Conservation (phyloP, 2,113 vertebrate species). For the Peucedramus taeniatus region DNA sequence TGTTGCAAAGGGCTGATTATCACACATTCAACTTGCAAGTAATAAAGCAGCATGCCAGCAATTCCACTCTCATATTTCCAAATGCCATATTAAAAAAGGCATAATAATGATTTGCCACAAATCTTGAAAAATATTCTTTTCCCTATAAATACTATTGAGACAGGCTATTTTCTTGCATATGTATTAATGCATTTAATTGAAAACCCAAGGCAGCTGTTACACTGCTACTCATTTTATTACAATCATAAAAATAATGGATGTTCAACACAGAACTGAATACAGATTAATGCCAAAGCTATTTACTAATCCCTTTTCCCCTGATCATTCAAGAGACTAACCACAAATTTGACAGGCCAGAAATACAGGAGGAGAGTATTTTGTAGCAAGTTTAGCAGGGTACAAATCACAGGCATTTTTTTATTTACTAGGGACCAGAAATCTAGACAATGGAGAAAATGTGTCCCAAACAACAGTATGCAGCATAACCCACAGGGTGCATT, state of each 20-base stretch:
- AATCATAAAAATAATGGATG: conserved; percentile 50
- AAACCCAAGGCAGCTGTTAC: conserved; percentile 42
- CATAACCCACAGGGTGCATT: neutral
- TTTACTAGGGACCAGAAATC: neutral
- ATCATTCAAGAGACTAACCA: neutral
- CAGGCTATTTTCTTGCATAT: conserved; percentile 17
- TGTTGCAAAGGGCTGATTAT: conserved; percentile 4
- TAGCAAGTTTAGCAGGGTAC: neutral
- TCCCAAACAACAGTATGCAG: neutral
- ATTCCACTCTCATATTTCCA: neutral
- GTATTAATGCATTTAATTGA: conserved; percentile 51
- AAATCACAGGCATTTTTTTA: neutral
- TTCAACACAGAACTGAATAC: conserved; percentile 17
- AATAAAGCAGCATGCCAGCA: conserved; percentile 32
- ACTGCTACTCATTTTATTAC: conserved; percentile 23
- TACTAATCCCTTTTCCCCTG: conserved; percentile 14
- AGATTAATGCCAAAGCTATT: conserved; percentile 37
- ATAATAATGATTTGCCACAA: neutral
- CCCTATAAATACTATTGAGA: conserved; percentile 24
- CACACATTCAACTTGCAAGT: neutral
- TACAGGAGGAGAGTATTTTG: neutral
- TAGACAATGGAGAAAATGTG: neutral
- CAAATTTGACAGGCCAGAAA: neutral
- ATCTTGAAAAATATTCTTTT: conserved; percentile 10
- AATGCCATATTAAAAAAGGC: neutral